Evolutionary conservation across 2,888 invertebrate species (phyloP).

Genomic region (Drosophila helvetica): DNA sequence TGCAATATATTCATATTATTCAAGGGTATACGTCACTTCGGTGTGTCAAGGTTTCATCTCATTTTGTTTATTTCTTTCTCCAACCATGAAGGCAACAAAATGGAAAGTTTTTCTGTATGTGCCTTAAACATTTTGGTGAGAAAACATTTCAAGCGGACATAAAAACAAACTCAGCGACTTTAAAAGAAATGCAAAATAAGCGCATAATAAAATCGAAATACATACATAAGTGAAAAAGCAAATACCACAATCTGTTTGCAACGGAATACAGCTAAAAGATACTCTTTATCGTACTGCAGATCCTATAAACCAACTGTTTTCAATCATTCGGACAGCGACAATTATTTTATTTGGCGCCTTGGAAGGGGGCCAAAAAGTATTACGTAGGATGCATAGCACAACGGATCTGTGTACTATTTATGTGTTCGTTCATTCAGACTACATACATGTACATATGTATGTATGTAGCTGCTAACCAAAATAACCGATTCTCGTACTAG

Average conservation of each 20-base stretch:
- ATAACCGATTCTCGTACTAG: constrained; percentile 19
- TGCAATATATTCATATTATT: neutral
- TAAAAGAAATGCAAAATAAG: constrained; percentile 26
- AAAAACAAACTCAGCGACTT: constrained; percentile 20
- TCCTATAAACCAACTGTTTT: constrained; percentile 1
- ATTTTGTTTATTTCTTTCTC: constrained; percentile 23
- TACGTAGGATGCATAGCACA: constrained; percentile 43
- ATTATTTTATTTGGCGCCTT: constrained; percentile 35
- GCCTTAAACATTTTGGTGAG: constrained; percentile 6
- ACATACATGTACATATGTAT: constrained; percentile 15
- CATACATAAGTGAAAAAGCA: constrained; percentile 10
- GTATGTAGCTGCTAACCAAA: constrained; percentile 28
- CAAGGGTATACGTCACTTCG: constrained; percentile 28
- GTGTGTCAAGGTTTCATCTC: constrained; percentile 18
- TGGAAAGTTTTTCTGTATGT: constrained; percentile 35
- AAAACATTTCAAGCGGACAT: constrained; percentile 39
- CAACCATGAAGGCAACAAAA: constrained; percentile 33
- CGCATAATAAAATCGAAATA: constrained; percentile 5
- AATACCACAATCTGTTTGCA: constrained; percentile 4
- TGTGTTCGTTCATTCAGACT: constrained; percentile 22
- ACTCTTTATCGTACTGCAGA: neutral
- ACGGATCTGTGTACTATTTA: constrained; percentile 1
- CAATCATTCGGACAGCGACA: constrained; percentile 26
- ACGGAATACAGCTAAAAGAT: neutral
- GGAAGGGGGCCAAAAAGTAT: constrained; percentile 46